phyloP scores from a whole-genome alignment of 2,888 invertebrate species.

The Xestia c-nigrum region DNA sequence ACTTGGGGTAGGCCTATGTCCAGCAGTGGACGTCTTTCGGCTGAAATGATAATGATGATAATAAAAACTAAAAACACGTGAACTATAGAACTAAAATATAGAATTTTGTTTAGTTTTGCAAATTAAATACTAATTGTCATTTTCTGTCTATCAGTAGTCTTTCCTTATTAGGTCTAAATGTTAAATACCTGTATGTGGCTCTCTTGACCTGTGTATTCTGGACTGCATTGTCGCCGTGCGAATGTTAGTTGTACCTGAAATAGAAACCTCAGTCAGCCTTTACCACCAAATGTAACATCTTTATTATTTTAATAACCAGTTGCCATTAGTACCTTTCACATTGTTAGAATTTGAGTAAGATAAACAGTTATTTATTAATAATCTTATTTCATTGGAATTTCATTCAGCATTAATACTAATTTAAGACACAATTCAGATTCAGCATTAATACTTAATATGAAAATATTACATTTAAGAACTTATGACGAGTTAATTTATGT shows the following conservation, averaged over 20 bases:
- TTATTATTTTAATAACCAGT: constrained; percentile 64
- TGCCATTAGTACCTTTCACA: constrained; percentile 45
- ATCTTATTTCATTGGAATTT: not conserved
- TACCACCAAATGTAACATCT: not conserved
- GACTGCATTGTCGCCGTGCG: not conserved
- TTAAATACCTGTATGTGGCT: not conserved
- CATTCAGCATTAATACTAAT: too few relatives aligned
- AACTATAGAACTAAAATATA: too few relatives aligned
- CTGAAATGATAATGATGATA: too few relatives aligned
- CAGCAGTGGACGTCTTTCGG: too few relatives aligned
- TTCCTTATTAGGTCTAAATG: not conserved
- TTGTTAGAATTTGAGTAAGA: not conserved
- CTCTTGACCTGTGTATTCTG: not conserved
- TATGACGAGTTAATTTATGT: not conserved
- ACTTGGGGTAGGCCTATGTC: too few relatives aligned
- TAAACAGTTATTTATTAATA: not conserved
- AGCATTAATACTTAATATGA: not conserved
- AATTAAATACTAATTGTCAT: not conserved
- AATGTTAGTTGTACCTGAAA: constrained; percentile 50
- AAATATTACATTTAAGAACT: not conserved
- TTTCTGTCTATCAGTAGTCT: not conserved
- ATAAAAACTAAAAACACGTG: too few relatives aligned
- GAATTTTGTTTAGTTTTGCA: too few relatives aligned
- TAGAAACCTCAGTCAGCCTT: constrained; percentile 37
- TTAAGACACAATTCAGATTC: not conserved